phyloP scores from a whole-genome alignment of 2,888 invertebrate genomes.

The Boloria euphrosyne region DNA sequence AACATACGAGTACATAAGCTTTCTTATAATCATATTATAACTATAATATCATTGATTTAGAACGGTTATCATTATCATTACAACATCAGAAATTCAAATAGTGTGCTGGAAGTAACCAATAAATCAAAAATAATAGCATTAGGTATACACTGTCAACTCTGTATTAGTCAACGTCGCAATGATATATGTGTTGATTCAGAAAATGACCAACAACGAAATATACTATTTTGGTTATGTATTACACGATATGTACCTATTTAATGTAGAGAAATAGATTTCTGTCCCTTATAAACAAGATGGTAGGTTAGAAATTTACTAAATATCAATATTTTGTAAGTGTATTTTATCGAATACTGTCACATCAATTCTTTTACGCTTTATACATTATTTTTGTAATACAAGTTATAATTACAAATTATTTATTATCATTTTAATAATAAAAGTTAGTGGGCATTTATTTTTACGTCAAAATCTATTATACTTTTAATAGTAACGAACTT shows the following conservation, averaged over 20 bases:
- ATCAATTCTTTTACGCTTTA: too few relatives aligned
- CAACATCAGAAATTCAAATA: not conserved
- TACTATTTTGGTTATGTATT: slow-evolving; percentile 14
- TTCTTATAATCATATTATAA: too few relatives aligned
- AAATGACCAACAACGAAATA: slow-evolving; percentile 13
- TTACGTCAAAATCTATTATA: slow-evolving; percentile 20
- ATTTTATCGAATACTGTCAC: too few relatives aligned
- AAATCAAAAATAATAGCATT: slow-evolving; percentile 30
- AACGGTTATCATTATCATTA: too few relatives aligned
- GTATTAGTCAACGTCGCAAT: slow-evolving; percentile 26
- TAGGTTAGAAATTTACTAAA: too few relatives aligned
- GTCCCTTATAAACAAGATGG: too few relatives aligned
- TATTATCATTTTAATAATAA: not conserved
- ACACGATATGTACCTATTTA: slow-evolving; percentile 3
- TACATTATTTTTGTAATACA: too few relatives aligned
- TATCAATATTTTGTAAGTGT: too few relatives aligned
- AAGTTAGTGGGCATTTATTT: not conserved
- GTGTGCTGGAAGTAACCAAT: slow-evolving; percentile 8
- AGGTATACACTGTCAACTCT: slow-evolving; percentile 21
- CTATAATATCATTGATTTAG: too few relatives aligned
- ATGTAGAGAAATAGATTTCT: not conserved
- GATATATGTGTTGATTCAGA: slow-evolving; percentile 20
- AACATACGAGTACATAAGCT: not conserved
- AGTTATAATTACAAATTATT: too few relatives aligned
- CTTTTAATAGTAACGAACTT: slow-evolving; percentile 28